phyloP scores from a whole-genome alignment of 2,888 invertebrate genomes.

The Trissonchulus latispiculum region DNA sequence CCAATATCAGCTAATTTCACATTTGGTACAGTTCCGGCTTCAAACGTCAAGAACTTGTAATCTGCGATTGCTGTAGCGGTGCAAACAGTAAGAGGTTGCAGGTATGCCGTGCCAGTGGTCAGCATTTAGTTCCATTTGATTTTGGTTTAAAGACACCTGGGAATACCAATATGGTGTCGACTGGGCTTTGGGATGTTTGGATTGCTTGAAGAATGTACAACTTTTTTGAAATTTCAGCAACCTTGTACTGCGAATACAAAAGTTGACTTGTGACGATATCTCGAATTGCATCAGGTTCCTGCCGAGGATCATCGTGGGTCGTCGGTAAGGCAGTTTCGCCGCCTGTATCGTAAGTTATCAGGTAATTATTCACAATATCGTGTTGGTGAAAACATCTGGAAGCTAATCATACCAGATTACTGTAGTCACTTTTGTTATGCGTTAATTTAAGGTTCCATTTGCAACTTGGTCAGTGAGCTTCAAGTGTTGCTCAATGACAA shows the following conservation, averaged over 20 bases:
- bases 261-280: constrained; percentile 75
- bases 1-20: too few species aligned
- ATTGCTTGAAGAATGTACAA: constrained; percentile 42
- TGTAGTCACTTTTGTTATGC: too few species aligned
- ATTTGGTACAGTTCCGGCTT: too few species aligned
- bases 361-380: too few species aligned
- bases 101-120: constrained; percentile 60
- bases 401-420: too few species aligned
- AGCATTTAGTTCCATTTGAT: constrained; percentile 73
- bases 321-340: too few species aligned
- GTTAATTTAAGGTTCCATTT: too few species aligned
- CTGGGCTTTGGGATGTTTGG: constrained; percentile 76
- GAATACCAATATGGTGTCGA: constrained; percentile 62
- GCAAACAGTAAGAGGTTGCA: constrained; percentile 25
- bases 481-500: constrained; percentile 84
- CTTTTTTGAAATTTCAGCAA: constrained; percentile 50
- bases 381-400: too few species aligned
- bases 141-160: constrained; percentile 88
- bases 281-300: constrained; percentile 69
- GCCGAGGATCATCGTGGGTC: constrained; percentile 82
- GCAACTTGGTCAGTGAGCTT: constrained; percentile 45
- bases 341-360: too few species aligned
- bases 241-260: constrained; percentile 80
- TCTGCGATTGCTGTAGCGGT: too few species aligned
- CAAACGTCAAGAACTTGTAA: too few species aligned